Conservation (phyloP, 2,113 vertebrate genomes). For the Rafetus swinhoei region DNA sequence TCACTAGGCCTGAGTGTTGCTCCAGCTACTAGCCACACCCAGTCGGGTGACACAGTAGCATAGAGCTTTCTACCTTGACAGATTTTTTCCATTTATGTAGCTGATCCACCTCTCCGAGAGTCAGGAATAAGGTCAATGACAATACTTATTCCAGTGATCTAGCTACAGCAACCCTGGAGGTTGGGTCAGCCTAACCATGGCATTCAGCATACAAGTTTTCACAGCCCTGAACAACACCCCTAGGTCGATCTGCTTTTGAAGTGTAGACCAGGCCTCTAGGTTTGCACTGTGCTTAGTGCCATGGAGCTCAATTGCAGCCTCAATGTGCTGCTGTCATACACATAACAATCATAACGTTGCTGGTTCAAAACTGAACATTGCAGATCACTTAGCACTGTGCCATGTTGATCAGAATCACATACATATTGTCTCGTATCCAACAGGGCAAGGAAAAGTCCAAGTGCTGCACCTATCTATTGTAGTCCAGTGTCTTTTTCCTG, state of each 20-base stretch:
- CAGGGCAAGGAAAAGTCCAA: background rate
- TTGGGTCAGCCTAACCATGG: too few species aligned
- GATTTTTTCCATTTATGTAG: background rate
- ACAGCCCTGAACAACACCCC: background rate
- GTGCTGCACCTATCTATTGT: background rate
- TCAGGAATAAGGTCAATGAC: background rate
- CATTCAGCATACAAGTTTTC: too few species aligned
- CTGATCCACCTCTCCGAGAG: background rate
- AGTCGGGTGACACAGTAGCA: background rate
- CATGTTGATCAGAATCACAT: background rate
- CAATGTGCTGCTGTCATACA: background rate
- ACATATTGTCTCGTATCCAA: background rate
- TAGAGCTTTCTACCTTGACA: background rate
- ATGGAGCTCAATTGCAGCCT: background rate
- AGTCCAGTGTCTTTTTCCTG: too few species aligned
- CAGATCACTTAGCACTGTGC: accelerated
- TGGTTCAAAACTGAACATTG: background rate
- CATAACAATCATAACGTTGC: accelerated
- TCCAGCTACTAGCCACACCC: background rate
- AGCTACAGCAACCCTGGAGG: background rate
- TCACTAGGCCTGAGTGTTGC: background rate
- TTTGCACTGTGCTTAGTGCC: background rate
- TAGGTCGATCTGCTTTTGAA: too few species aligned
- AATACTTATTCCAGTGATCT: background rate
- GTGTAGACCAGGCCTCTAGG: too few species aligned